These are phyloP conservation scores for Dorcus hopei DNA, from an alignment of 2,888 invertebrate species.

Conservation along the genomic window DNA sequence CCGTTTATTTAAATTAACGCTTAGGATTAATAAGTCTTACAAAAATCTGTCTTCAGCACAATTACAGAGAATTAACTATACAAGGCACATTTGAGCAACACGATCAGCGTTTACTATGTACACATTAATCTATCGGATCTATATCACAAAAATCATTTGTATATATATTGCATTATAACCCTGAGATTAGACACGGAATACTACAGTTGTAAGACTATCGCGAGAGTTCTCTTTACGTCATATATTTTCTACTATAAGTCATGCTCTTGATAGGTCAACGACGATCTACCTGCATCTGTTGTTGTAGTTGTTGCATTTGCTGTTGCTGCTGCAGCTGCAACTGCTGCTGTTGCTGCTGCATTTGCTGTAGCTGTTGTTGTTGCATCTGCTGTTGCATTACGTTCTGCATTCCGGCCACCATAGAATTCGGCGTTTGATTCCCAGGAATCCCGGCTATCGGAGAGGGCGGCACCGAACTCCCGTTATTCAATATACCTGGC, in stretches of 20 bases:
- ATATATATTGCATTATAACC: slow-evolving; percentile 16
- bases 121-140: background rate
- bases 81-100: slow-evolving; percentile 50
- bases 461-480: slow-evolving; percentile 38
- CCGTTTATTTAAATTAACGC: background rate
- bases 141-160: slow-evolving; percentile 10
- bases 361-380: slow-evolving; percentile 51
- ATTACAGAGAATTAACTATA: slow-evolving; percentile 10
- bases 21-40: slow-evolving; percentile 11
- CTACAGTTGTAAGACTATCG: no score
- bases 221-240: no score
- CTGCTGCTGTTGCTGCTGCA: slow-evolving; percentile 55
- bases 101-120: slow-evolving; percentile 37
- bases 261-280: slow-evolving; percentile 40
- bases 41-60: slow-evolving; percentile 2
- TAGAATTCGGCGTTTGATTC: slow-evolving; percentile 48
- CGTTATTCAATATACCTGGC: slow-evolving; percentile 47
- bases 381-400: slow-evolving; percentile 47
- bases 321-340: slow-evolving; percentile 59
- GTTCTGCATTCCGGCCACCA: slow-evolving; percentile 57
- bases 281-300: slow-evolving; percentile 64
- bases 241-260: slow-evolving; percentile 6
- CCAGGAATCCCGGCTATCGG: slow-evolving; percentile 40
- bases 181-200: slow-evolving; percentile 4
- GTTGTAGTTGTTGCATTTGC: slow-evolving; percentile 51